A percentile compares a stretch with the other conserved stretches of the same genome.
These are phyloP conservation scores for Maccullochella peelii DNA, from an alignment of 2,113 vertebrate genomes.

Conservation along the genomic window DNA sequence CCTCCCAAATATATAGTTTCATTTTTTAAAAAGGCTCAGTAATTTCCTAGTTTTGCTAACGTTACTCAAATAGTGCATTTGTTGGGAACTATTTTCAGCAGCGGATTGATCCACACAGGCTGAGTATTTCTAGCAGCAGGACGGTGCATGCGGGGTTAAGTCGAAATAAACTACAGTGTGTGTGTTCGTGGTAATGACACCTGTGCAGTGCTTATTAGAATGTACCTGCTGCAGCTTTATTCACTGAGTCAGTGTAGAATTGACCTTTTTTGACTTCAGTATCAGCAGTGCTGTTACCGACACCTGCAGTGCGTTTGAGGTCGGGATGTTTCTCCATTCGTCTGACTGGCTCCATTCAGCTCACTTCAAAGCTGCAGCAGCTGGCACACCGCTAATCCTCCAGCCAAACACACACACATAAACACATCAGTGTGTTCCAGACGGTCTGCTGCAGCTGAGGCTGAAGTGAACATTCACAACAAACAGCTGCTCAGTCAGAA, in stretches of 20 bases:
- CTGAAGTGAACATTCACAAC: neutral
- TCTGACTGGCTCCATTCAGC: conserved; percentile 57
- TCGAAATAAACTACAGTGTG: too few species aligned
- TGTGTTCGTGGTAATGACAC: neutral
- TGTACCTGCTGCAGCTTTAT: neutral
- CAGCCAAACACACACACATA: conserved; percentile 22
- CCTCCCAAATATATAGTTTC: neutral
- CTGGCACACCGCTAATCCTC: conserved; percentile 21
- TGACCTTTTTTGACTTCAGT: neutral
- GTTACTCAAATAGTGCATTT: neutral
- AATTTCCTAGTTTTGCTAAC: neutral
- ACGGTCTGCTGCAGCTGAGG: neutral
- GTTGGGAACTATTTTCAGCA: too few species aligned
- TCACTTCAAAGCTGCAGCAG: conserved; percentile 52
- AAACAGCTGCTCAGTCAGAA: conserved; percentile 3
- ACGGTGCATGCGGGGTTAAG: too few species aligned
- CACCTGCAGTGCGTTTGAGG: conserved; percentile 1
- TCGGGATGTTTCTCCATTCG: neutral
- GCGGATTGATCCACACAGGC: too few species aligned
- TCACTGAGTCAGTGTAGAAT: neutral
- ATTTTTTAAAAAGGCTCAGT: neutral
- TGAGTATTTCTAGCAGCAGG: too few species aligned
- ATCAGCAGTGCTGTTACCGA: neutral
- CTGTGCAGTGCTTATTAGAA: neutral
- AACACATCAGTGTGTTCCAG: conserved; percentile 4